These are phyloP conservation scores for Rhogogaster chlorosoma DNA, from an alignment of 2,888 invertebrate species.

Conservation along the genomic window DNA sequence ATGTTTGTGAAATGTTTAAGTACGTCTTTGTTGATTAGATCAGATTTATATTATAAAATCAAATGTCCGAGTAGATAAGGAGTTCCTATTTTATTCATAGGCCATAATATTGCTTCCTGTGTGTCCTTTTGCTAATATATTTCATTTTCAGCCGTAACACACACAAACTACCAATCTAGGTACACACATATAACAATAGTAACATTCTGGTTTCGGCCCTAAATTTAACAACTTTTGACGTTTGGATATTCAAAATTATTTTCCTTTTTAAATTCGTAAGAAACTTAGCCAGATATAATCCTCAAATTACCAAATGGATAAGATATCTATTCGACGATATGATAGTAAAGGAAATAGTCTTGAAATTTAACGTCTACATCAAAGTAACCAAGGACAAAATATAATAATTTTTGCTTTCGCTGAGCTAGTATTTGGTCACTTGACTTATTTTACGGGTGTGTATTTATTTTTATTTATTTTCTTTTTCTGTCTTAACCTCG, in stretches of 20 bases:
- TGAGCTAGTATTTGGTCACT: neutral
- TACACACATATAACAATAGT: conserved; percentile 40
- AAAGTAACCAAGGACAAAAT: neutral
- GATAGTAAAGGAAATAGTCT: conserved; percentile 18
- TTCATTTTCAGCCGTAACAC: conserved; percentile 56
- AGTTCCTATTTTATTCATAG: conserved; percentile 32
- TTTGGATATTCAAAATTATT: conserved; percentile 50
- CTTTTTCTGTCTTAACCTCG: neutral
- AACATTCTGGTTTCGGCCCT: conserved; percentile 53
- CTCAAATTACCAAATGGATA: neutral
- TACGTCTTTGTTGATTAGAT: neutral
- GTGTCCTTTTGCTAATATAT: conserved; percentile 60
- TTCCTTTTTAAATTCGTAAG: conserved; percentile 27
- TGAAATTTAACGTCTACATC: conserved; percentile 30
- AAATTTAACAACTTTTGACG: conserved; percentile 51
- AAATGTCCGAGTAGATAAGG: neutral
- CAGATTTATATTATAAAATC: neutral
- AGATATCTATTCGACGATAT: neutral
- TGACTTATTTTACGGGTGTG: conserved; percentile 2
- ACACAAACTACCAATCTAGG: conserved; percentile 15
- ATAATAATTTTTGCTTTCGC: conserved; percentile 16
- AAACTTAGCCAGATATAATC: neutral
- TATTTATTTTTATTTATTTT: neutral
- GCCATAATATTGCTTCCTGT: conserved; percentile 56
- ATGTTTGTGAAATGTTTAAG: conserved; percentile 1